Percentiles rank a stretch among this genome's conserved stretches.
phyloP scores from a whole-genome alignment of 2,888 invertebrate species.

The Dolichopus griseipennis region DNA sequence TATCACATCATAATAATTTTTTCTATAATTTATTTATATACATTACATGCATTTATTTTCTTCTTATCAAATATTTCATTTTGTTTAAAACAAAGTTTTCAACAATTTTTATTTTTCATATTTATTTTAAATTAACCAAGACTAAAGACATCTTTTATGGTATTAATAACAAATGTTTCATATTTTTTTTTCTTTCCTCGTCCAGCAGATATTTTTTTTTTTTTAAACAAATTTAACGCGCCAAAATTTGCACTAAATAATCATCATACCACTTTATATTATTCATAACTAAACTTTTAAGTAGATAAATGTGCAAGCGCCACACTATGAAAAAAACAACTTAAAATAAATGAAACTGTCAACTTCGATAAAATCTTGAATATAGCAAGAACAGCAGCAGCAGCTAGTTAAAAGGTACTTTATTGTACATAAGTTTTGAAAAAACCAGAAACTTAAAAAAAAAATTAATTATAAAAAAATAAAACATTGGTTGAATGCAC shows the following conservation, averaged over 20 bases:
- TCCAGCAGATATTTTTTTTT: not conserved
- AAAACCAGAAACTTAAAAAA: not conserved
- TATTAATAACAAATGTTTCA: too few species aligned
- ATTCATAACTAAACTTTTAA: not conserved
- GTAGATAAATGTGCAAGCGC: not conserved
- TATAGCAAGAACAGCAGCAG: too few species aligned
- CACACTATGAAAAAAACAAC: not conserved
- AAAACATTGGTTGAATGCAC: not conserved
- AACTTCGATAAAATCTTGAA: too few species aligned
- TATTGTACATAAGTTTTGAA: too few species aligned
- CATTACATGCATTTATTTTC: not conserved
- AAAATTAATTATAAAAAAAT: not conserved
- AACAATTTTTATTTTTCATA: not conserved
- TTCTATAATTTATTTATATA: not conserved
- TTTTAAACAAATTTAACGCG: too few species aligned
- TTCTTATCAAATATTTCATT: not conserved
- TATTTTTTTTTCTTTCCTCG: not conserved
- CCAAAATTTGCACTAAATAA: too few species aligned
- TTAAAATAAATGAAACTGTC: not conserved
- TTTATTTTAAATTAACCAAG: not conserved
- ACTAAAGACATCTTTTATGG: not conserved
- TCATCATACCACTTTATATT: too few species aligned
- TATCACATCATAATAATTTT: not conserved
- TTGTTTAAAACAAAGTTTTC: not conserved
- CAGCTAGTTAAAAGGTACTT: too few species aligned